These are phyloP conservation scores for Achatina immaculata DNA, from an alignment of 1,140 invertebrate species.

Conservation along the genomic window DNA sequence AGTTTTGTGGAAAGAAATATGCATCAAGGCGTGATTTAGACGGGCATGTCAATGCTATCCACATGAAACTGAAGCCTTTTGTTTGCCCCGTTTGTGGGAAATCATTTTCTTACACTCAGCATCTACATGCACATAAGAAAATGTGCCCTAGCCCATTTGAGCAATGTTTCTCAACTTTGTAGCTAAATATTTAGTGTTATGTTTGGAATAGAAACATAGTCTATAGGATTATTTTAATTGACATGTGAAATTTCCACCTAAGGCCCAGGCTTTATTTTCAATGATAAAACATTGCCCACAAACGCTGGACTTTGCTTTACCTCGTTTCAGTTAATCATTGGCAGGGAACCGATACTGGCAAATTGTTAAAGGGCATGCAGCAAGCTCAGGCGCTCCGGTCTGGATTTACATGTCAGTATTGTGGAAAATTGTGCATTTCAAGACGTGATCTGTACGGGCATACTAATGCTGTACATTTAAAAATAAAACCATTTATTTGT, in stretches of 20 bases:
- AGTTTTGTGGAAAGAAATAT: conserved; percentile 37
- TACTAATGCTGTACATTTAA: conserved; percentile 44
- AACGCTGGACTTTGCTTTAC: not conserved
- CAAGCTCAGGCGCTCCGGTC: not conserved
- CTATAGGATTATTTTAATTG: not conserved
- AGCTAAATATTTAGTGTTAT: no score
- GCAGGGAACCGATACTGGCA: not conserved
- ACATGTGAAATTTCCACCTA: no score
- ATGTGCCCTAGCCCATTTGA: not conserved
- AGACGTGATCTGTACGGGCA: conserved; percentile 42
- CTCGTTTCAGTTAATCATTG: conserved; percentile 20
- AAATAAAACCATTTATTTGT: conserved; percentile 42
- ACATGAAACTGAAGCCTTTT: conserved; percentile 35
- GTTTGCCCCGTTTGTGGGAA: not conserved
- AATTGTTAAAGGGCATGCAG: not conserved
- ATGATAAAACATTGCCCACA: not conserved
- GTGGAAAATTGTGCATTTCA: conserved; percentile 38
- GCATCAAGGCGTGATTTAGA: conserved; percentile 34
- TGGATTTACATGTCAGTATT: conserved; percentile 29
- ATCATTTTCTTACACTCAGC: conserved; percentile 14
- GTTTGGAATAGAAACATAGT: not conserved
- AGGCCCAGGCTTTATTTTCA: not conserved
- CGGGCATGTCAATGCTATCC: conserved; percentile 38
- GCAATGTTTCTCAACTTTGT: conserved; percentile 6
- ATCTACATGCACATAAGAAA: conserved; percentile 24